A percentile compares a stretch with the other conserved stretches of the same genome.
phyloP scores from a whole-genome alignment of 2,888 invertebrate species.

The Conomelus anceps region DNA sequence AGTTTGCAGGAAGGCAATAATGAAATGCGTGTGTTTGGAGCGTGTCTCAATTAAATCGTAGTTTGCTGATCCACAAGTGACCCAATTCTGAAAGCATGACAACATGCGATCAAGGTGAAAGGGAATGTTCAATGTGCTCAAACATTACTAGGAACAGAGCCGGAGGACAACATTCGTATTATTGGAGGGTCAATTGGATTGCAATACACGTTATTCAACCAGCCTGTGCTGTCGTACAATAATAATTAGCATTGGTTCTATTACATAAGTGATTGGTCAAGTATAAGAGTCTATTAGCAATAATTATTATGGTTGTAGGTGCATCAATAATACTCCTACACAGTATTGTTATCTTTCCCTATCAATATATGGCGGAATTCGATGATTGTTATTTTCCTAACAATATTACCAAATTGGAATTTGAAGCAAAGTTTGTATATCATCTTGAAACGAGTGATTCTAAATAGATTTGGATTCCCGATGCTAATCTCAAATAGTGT shows the following conservation, averaged over 20 bases:
- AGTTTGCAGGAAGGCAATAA: not conserved
- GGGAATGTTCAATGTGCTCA: not conserved
- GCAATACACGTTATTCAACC: not conserved
- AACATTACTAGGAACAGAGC: too few relatives aligned
- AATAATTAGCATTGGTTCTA: not conserved
- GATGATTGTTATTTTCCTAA: too few relatives aligned
- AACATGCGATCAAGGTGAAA: not conserved
- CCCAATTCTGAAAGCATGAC: not conserved
- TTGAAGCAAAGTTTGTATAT: too few relatives aligned
- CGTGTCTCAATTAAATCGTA: not conserved
- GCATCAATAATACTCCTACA: not conserved
- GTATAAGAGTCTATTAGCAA: too few relatives aligned
- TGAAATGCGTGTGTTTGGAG: not conserved
- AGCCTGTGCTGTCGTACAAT: not conserved
- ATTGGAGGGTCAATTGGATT: not conserved
- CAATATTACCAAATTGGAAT: too few relatives aligned
- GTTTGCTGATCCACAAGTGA: not conserved
- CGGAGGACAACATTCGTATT: not conserved
- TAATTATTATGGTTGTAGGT: not conserved
- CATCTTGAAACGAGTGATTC: too few relatives aligned
- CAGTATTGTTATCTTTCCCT: not conserved
- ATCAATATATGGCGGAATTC: too few relatives aligned
- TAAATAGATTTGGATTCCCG: too few relatives aligned
- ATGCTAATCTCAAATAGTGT: too few relatives aligned
- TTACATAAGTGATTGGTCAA: not conserved